A percentile compares a stretch with the other conserved stretches of the same genome.
Conservation (phyloP, 2,888 invertebrate species). For the Tineola bisselliella region DNA sequence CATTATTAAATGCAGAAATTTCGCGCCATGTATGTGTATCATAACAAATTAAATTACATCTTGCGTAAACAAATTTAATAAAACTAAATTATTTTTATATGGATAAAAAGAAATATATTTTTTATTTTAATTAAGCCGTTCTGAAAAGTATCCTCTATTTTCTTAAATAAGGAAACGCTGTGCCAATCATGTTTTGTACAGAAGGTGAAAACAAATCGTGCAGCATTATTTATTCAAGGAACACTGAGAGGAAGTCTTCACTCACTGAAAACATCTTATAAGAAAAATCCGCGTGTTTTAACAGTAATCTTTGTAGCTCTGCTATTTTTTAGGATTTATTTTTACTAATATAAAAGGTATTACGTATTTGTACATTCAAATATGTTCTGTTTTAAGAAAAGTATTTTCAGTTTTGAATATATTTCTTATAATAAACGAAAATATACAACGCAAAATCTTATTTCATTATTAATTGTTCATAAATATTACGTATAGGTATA, state of each 20-base stretch:
- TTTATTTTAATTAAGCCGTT: too few relatives aligned
- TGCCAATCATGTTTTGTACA: slow-evolving; percentile 10
- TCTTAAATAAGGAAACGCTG: neutral
- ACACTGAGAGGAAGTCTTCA: neutral
- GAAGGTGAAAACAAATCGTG: slow-evolving; percentile 5
- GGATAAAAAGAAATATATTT: too few relatives aligned
- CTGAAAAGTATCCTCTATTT: neutral
- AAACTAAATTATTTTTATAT: too few relatives aligned
- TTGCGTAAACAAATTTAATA: neutral
- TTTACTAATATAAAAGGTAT: neutral
- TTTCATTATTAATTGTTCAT: too few relatives aligned
- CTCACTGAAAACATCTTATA: neutral
- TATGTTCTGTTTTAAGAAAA: too few relatives aligned
- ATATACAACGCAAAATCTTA: too few relatives aligned
- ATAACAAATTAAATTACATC: neutral
- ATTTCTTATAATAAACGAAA: too few relatives aligned
- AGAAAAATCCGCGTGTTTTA: slow-evolving; percentile 6
- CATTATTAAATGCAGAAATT: neutral
- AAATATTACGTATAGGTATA: too few relatives aligned
- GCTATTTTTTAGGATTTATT: neutral
- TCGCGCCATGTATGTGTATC: too few relatives aligned
- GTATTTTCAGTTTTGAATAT: too few relatives aligned
- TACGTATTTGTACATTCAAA: too few relatives aligned
- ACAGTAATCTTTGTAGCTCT: neutral
- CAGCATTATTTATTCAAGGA: slow-evolving; percentile 10